Percentiles rank a stretch among this genome's conserved stretches.
Conservation (phyloP, 2,113 vertebrate species). For the Spermophilus dauricus region DNA sequence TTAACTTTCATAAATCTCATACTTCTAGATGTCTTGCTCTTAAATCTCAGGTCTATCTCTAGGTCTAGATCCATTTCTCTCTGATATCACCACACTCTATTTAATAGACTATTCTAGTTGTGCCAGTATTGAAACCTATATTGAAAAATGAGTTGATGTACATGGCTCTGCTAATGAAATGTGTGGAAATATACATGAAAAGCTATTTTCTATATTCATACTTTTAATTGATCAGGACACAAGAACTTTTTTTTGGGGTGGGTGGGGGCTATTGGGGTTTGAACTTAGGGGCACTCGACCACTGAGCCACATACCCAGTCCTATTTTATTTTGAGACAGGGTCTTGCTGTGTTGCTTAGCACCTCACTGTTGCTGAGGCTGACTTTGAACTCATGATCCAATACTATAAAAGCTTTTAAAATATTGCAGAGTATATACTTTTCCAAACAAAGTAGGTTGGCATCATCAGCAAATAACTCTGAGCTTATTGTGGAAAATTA, state of each 20-base stretch:
- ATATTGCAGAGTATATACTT: not conserved
- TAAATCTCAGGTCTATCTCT: not conserved
- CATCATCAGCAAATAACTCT: constrained; percentile 31
- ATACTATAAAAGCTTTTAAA: not conserved
- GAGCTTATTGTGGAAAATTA: constrained; percentile 21
- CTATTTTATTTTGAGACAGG: too few species aligned
- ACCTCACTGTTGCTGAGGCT: too few species aligned
- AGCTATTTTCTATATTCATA: not conserved
- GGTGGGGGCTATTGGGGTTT: too few species aligned
- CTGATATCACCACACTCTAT: not conserved
- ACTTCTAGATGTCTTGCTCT: not conserved
- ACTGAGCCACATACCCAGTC: too few species aligned
- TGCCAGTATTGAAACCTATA: not conserved
- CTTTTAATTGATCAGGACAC: not conserved
- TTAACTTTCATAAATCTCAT: not conserved
- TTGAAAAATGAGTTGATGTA: not conserved
- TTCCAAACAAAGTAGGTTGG: constrained; percentile 16
- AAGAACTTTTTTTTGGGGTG: not conserved
- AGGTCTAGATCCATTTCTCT: not conserved
- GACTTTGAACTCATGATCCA: too few species aligned
- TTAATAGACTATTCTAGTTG: not conserved
- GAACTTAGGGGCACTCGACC: too few species aligned
- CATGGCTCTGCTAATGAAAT: constrained; percentile 15
- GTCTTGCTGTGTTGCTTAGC: too few species aligned
- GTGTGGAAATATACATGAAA: not conserved